Base-by-base conservation (phyloP, 1,140 invertebrate species). In the Chionoecetes opilio region DNA sequence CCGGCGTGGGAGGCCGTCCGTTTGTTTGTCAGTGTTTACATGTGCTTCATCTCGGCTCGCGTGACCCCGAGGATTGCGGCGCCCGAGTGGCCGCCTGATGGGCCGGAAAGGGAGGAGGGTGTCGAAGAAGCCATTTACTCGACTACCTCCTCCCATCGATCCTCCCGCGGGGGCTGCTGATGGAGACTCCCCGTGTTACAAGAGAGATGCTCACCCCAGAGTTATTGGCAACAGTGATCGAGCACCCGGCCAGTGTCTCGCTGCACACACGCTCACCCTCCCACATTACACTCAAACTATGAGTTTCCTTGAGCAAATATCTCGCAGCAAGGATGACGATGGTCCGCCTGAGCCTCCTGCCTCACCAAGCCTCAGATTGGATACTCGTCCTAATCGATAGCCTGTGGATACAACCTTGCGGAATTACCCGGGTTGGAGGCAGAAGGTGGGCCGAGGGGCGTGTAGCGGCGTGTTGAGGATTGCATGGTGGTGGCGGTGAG, bases 191-290 rank as follows among this genome's bases (percentile, higher is more conserved):
- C 37, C 29, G 91, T 84, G 91, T 92, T 84, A 75, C 75, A 35
- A 75, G 91, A 92, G 63, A 35, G 91, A 92, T 92, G 91, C 75
- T 92, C 75, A 92, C 82, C 32, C 31, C 32, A 89, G 46, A 53
- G 84, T 53, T 93, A 63, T 93, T 93, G 93, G 85, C 93, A 93
- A 89, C 31, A 35, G 41, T 89, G 93, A 89, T 88, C 34, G 93
- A 93, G 34, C 82, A 32, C 92, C 92, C 92, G 11, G n/a, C 0
- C 82, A 46, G n/a, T 93, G 37, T 93, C 92, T 29, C 82, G 29
- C 92, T 34, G 75, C 89, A 91, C 89, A 75, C 14, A 75, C 89
- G n/a, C 89, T 91, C 82, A 93, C n/a, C 92, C 34, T 31, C 92
- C 92, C 92, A 53, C 75, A 93, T 86, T 92, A 84, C 75, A 93